These are phyloP conservation scores for Polypedilum vanderplanki DNA, from an alignment of 1,140 invertebrate genomes.

Conservation along the genomic window DNA sequence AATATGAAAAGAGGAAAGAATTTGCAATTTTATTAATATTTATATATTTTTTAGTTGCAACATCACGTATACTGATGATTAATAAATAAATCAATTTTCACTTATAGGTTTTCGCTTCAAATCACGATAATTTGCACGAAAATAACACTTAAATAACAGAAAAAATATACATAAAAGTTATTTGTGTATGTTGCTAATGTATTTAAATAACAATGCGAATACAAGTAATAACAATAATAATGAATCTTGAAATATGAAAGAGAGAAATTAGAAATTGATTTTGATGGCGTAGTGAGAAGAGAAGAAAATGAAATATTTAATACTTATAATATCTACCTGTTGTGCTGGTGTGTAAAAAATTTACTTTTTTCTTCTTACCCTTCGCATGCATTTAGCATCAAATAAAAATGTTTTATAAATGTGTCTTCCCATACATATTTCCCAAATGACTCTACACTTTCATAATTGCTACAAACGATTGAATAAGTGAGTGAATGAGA, in stretches of 20 bases:
- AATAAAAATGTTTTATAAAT: no score
- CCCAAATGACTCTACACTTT: conserved; percentile 15
- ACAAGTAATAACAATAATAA: not conserved
- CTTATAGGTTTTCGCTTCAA: conserved; percentile 1
- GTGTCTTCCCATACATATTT: no score
- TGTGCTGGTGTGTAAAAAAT: no score
- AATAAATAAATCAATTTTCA: conserved; percentile 20
- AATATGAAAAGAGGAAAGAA: no score
- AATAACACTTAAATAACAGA: not conserved
- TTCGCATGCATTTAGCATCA: no score
- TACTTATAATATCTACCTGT: no score
- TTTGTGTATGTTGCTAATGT: conserved; percentile 9
- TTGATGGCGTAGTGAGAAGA: no score
- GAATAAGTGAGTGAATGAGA: not conserved
- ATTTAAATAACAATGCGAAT: conserved; percentile 5
- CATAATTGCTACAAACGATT: not conserved
- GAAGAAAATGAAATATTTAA: no score
- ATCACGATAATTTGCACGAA: not conserved
- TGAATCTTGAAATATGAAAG: no score
- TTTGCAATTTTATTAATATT: not conserved
- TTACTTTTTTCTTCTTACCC: no score
- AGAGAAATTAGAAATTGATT: no score
- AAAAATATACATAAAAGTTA: not conserved
- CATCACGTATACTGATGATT: conserved; percentile 17
- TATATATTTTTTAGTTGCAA: not conserved